These are phyloP conservation scores for Drosophila meridionalis DNA, from an alignment of 2,888 invertebrate genomes.

Conservation along the genomic window DNA sequence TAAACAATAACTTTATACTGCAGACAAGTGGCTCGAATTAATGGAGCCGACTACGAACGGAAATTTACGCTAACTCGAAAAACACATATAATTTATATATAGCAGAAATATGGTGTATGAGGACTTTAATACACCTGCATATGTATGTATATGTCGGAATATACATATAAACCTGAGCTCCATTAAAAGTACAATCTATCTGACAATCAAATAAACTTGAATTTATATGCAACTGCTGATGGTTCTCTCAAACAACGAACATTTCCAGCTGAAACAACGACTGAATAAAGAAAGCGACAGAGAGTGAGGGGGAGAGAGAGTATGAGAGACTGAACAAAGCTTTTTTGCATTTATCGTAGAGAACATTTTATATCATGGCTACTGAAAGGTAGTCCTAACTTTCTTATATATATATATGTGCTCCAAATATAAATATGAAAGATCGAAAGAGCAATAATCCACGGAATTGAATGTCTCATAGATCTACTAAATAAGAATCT, in stretches of 20 bases:
- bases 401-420: neutral
- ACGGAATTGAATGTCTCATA: too few species aligned
- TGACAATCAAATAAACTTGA: neutral
- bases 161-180: neutral
- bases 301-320: neutral
- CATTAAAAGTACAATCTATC: neutral
- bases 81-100: neutral
- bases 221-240: neutral
- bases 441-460: too few species aligned
- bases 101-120: neutral
- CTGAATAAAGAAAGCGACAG: neutral
- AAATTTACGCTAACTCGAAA: slow-evolving; percentile 28
- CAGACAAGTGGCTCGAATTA: slow-evolving; percentile 40
- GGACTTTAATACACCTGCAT: neutral
- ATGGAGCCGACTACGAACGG: slow-evolving; percentile 33
- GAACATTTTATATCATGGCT: neutral
- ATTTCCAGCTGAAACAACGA: neutral
- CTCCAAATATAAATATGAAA: neutral
- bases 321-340: neutral
- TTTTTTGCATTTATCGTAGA: neutral
- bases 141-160: neutral
- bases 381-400: neutral
- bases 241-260: neutral
- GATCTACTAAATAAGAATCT: neutral
- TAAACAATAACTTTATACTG: slow-evolving; percentile 30